Percentiles rank a stretch among this genome's conserved stretches.
Evolutionary conservation across 1,140 invertebrate genomes (phyloP).

Genomic region (Lepidotrigona ventralis): DNA sequence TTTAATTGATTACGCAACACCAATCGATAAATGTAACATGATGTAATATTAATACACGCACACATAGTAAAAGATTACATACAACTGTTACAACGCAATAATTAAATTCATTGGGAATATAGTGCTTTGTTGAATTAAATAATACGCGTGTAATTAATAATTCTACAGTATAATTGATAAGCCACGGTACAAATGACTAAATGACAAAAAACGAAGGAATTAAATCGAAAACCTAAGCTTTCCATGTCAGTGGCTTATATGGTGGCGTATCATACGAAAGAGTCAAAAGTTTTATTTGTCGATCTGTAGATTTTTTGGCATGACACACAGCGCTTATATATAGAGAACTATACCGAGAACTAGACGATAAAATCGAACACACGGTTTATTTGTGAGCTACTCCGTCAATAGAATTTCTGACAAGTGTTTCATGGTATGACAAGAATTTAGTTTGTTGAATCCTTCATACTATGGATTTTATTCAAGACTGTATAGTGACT

Average conservation of each 20-base stretch:
- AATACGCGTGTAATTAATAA: background rate
- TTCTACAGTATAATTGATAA: no score
- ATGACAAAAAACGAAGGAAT: background rate
- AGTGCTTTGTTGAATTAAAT: background rate
- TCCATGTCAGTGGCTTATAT: background rate
- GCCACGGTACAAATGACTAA: no score
- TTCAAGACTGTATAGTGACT: background rate
- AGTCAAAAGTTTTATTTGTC: constrained; percentile 5
- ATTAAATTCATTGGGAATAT: background rate
- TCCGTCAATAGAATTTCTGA: constrained; percentile 8
- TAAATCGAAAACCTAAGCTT: no score
- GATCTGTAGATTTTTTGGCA: constrained; percentile 27
- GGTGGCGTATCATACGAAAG: background rate
- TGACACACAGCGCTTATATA: constrained; percentile 25
- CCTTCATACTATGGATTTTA: background rate
- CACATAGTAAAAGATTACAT: background rate
- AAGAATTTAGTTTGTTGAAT: background rate
- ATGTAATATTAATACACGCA: background rate
- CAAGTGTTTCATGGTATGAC: background rate
- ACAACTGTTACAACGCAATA: background rate
- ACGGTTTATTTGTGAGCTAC: constrained; percentile 1
- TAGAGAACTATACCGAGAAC: constrained; percentile 34
- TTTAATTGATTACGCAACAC: no score
- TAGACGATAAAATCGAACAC: constrained; percentile 13
- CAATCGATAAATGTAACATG: no score